Conservation (phyloP, 2,797 vertebrate species). For the Momotus momota region DNA sequence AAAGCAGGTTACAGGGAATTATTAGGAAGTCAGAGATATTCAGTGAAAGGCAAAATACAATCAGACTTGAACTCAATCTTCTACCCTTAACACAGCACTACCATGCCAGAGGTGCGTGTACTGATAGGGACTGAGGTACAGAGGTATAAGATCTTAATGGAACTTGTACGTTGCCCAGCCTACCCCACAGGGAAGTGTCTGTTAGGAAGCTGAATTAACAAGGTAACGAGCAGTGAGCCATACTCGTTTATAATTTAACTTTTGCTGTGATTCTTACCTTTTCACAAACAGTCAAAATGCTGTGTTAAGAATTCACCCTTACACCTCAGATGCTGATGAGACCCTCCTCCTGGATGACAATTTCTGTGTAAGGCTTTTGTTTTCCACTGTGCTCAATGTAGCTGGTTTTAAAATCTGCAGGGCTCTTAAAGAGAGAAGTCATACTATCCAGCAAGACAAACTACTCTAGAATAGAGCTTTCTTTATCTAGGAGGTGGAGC, state of each 20-base stretch:
- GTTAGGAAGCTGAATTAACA: not conserved
- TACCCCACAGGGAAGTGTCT: not conserved
- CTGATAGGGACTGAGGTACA: not conserved
- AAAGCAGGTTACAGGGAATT: not conserved
- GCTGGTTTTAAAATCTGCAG: not conserved
- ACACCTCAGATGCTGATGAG: fast-evolving
- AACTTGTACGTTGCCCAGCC: not conserved
- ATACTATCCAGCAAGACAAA: not conserved
- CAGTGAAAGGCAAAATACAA: not conserved
- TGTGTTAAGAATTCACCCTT: not conserved
- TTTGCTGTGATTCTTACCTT: not conserved
- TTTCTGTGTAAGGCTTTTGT: not conserved
- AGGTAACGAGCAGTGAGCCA: not conserved
- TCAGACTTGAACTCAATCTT: not conserved
- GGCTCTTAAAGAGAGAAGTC: not conserved
- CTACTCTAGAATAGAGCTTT: not conserved
- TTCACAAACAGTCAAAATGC: not conserved
- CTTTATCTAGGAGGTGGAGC: slow-evolving; percentile 25
- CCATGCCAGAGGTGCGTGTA: not conserved
- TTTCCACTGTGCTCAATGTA: not conserved
- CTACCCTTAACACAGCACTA: not conserved
- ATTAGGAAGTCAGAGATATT: not conserved
- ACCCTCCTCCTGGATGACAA: fast-evolving
- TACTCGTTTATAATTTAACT: slow-evolving; percentile 12
- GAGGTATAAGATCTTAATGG: not conserved